phyloP scores from a whole-genome alignment of 1,140 invertebrate species.

The Pristionchus pacificus region DNA sequence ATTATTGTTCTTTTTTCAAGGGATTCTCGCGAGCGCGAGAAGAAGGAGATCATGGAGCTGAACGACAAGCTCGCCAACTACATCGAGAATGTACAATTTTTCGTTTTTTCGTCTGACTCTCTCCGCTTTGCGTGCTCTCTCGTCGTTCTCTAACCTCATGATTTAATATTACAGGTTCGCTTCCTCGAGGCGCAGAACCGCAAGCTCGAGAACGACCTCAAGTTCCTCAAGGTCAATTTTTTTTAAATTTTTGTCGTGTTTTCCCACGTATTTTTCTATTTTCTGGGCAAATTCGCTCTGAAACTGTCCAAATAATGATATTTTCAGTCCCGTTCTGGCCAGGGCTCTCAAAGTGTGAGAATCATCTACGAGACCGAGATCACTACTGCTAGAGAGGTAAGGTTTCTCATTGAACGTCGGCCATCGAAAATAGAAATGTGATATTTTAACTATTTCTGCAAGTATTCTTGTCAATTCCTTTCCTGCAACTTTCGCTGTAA shows the following conservation, averaged over 20 bases:
- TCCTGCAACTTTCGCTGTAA: too few relatives aligned
- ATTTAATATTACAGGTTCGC: slow-evolving; percentile 53
- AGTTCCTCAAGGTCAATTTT: slow-evolving; percentile 51
- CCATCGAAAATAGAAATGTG: too few relatives aligned
- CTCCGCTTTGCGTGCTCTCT: too few relatives aligned
- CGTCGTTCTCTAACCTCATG: neutral
- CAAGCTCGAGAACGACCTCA: slow-evolving; percentile 61
- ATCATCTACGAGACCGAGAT: slow-evolving; percentile 63
- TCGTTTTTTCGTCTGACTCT: too few relatives aligned
- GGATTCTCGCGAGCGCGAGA: slow-evolving; percentile 60
- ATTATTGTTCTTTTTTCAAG: too few relatives aligned
- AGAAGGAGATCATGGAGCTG: slow-evolving; percentile 62
- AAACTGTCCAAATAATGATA: too few relatives aligned
- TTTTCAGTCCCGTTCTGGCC: slow-evolving; percentile 61
- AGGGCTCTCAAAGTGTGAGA: slow-evolving; percentile 60
- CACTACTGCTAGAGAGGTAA: slow-evolving; percentile 40
- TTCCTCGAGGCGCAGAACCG: slow-evolving; percentile 63
- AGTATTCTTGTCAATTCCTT: too few relatives aligned
- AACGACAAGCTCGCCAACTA: slow-evolving; percentile 63
- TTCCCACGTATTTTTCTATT: too few relatives aligned
- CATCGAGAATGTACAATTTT: slow-evolving; percentile 59
- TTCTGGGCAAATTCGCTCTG: too few relatives aligned
- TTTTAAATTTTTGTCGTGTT: too few relatives aligned
- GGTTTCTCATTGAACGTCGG: too few relatives aligned
- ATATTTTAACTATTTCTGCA: too few relatives aligned